These are phyloP conservation scores for Stichopus chloronotus DNA, from an alignment of 35 echinoderm and acorn worm species.

Conservation along the genomic window DNA sequence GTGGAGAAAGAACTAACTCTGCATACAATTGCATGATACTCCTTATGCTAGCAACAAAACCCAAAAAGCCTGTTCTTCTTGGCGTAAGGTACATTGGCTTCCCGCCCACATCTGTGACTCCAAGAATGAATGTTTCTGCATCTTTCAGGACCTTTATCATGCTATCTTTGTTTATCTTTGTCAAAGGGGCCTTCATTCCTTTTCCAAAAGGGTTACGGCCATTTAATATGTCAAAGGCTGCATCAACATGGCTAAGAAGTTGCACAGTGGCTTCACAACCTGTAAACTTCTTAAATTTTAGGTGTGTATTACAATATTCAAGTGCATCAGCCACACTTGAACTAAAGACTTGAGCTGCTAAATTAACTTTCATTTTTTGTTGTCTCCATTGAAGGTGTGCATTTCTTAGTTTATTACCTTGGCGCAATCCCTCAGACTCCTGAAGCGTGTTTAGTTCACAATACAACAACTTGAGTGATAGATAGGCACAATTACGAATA, in stretches of 20 bases:
- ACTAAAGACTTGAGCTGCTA: conserved; percentile 68
- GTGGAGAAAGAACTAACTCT: too few species aligned
- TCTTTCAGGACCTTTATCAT: not conserved
- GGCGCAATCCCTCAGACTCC: conserved; percentile 46
- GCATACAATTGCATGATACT: too few species aligned
- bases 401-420: conserved; percentile 55
- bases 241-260: conserved; percentile 55
- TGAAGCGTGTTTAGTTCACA: conserved; percentile 47
- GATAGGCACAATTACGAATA: too few species aligned
- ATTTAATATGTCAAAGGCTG: conserved; percentile 67
- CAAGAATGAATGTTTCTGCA: conserved; percentile 24
- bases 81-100: not conserved
- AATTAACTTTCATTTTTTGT: conserved; percentile 76
- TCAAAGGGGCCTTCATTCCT: conserved; percentile 53
- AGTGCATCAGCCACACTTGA: conserved; percentile 69
- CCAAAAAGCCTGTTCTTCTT: not conserved
- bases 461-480: too few species aligned
- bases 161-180: not conserved
- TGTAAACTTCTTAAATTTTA: conserved; percentile 57
- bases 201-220: conserved; percentile 54
- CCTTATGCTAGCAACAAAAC: too few species aligned
- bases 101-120: conserved; percentile 2
- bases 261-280: conserved; percentile 58
- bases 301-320: conserved; percentile 31
- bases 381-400: conserved; percentile 48